Percentiles rank a stretch among this genome's conserved stretches.
Conservation (phyloP, 2,113 vertebrate genomes). For the Archilochus colubris region DNA sequence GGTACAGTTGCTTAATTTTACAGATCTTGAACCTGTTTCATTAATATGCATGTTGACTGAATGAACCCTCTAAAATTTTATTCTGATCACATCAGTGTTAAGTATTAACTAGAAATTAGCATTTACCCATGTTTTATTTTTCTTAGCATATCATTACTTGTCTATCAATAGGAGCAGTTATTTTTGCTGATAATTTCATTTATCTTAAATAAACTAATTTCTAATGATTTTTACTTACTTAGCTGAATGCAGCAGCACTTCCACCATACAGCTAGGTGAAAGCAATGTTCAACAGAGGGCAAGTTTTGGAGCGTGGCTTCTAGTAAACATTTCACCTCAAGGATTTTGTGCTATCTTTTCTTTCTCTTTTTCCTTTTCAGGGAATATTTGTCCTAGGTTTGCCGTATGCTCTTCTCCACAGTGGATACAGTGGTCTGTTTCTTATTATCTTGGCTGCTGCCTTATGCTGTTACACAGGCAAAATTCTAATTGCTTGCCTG, state of each 20-base stretch:
- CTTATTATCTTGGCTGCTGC: conserved; percentile 77
- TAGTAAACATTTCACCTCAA: not conserved
- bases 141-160: conserved; percentile 49
- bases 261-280: not conserved
- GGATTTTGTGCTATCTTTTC: conserved; percentile 9
- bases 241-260: not conserved
- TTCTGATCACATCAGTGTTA: conserved; percentile 72
- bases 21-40: conserved; percentile 30
- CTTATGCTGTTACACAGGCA: conserved; percentile 82
- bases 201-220: conserved; percentile 50
- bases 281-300: not conserved
- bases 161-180: not conserved
- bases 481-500: conserved; percentile 79
- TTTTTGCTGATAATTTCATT: conserved; percentile 43
- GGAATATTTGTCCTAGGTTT: conserved; percentile 84
- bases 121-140: conserved; percentile 43
- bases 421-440: conserved; percentile 78
- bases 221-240: not conserved
- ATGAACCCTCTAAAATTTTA: conserved; percentile 63
- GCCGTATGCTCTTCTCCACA: conserved; percentile 79
- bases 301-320: not conserved
- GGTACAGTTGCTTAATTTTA: conserved; percentile 57
- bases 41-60: conserved; percentile 51
- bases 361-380: conserved; percentile 58
- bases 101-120: conserved; percentile 70